A percentile compares a stretch with the other conserved stretches of the same genome.
Evolutionary conservation across 2,113 vertebrate species (phyloP).

Genomic region (Prietella phreatophila): DNA sequence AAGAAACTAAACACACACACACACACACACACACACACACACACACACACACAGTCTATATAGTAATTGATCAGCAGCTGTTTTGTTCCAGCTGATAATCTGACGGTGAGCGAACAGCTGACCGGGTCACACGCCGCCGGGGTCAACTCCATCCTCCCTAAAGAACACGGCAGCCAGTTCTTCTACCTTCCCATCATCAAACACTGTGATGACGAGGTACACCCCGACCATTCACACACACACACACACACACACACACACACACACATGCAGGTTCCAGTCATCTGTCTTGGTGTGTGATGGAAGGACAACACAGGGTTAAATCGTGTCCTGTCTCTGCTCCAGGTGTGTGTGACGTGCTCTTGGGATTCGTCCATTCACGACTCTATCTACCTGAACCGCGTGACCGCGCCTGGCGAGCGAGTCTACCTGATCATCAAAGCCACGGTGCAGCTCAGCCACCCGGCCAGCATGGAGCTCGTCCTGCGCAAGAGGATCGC

Average conservation of each 20-base stretch:
- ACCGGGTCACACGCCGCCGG: constrained; percentile 88
- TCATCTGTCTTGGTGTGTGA: background rate
- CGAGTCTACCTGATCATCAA: constrained; percentile 95
- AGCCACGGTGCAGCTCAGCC: constrained; percentile 92
- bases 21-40: background rate
- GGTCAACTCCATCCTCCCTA: constrained; percentile 95
- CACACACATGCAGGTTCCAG: background rate
- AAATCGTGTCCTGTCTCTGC: background rate
- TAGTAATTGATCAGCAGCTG: background rate
- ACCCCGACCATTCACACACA: background rate
- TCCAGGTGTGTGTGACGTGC: constrained; percentile 85
- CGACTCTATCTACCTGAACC: constrained; percentile 90
- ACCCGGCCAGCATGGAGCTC: constrained; percentile 92
- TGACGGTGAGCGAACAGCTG: constrained; percentile 90
- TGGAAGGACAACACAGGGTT: background rate
- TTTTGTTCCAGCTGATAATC: constrained; percentile 83
- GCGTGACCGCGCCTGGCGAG: constrained; percentile 87
- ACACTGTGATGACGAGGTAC: constrained; percentile 91
- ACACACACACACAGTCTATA: background rate
- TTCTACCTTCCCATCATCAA: constrained; percentile 96
- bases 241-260: background rate
- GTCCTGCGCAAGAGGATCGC: constrained; percentile 93
- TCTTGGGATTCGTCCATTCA: constrained; percentile 98
- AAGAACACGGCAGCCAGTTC: constrained; percentile 96
- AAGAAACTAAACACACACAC: background rate